Base-by-base conservation (phyloP, 1,140 invertebrate species). In the Triops longicaudatus region DNA sequence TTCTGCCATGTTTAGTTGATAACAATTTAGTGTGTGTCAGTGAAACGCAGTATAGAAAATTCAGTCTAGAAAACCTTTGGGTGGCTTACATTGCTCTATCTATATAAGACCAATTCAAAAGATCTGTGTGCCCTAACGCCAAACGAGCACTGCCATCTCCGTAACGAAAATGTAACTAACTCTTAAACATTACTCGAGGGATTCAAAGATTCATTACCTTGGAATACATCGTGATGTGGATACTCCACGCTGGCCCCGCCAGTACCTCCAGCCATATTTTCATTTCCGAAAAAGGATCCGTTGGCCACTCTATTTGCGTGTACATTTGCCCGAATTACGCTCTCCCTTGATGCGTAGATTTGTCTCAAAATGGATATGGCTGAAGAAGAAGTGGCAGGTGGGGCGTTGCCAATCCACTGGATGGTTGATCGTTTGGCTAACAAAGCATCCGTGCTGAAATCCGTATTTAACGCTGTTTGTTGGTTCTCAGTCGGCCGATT, bases 291-390 rank as follows among this genome's bases (percentile, higher is more conserved):
- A 42, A 42, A 73, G 27, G 73, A 31, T 73, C 37, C 75, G 17
- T 17, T 28, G 14, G 88, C 87, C 78, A 80, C 77, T 74, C 90
- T 87, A 26, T 88, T 89, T 17, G 91, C 91, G 79, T 92, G 91
- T n/a, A 93, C 91, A 82, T 93, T 94, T 14, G 93, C 93, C 27
- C 95, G 87, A 80, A 98, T 98, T 1, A 98, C 96, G 82, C 94
- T 96, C 83, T 98, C 96, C 41, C 96, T 87, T 82, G 94, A 97
- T 7, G 93, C 94, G 83, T 97, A 97, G 0, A 98, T 85, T 83
- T 96, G 94, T 5, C 95, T 87, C 0, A 97, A 84, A 3, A 97
- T 87, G 0, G 94, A 93, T 0, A 95, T 94, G 0, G 95, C 94
- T 1, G 94, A 89, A 14, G 90, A 83, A 2, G 74, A 86, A 80